A percentile compares a stretch with the other conserved stretches of the same genome.
Conservation (phyloP, 2,888 invertebrate species). For the Girardia tigrina region DNA sequence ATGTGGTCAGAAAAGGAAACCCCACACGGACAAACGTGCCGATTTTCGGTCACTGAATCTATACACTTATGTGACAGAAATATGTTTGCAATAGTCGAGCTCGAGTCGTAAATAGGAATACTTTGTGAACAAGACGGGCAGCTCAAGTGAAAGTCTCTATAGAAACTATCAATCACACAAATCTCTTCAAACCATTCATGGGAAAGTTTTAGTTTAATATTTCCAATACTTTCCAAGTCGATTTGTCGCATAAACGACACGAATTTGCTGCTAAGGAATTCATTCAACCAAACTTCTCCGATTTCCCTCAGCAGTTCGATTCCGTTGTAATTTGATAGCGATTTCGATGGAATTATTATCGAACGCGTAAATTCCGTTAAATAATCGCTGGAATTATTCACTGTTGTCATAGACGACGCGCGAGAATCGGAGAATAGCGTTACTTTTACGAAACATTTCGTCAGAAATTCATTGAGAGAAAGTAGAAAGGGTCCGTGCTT, state of each 20-base stretch:
- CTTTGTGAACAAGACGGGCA: not conserved
- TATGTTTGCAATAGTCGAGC: not conserved
- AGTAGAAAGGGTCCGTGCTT: no score
- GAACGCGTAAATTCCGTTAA: not conserved
- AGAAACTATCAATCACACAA: not conserved
- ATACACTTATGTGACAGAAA: not conserved
- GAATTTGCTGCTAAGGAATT: not conserved
- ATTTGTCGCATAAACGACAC: not conserved
- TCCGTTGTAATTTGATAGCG: not conserved
- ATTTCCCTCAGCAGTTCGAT: not conserved
- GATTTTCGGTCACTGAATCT: not conserved
- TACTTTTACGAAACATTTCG: no score
- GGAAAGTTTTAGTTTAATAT: not conserved
- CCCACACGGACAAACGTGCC: not conserved
- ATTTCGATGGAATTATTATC: not conserved
- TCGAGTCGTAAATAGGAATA: not conserved
- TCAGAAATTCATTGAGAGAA: no score
- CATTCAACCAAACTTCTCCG: not conserved
- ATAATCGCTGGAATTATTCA: not conserved
- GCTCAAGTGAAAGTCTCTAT: not conserved
- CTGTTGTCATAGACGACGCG: no score
- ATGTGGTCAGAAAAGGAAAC: not conserved
- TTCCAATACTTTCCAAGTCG: conserved; percentile 7
- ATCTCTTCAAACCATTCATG: not conserved
- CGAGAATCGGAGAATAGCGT: no score